Conservation (phyloP, 2,888 invertebrate species). For the Atethmia centrago region DNA sequence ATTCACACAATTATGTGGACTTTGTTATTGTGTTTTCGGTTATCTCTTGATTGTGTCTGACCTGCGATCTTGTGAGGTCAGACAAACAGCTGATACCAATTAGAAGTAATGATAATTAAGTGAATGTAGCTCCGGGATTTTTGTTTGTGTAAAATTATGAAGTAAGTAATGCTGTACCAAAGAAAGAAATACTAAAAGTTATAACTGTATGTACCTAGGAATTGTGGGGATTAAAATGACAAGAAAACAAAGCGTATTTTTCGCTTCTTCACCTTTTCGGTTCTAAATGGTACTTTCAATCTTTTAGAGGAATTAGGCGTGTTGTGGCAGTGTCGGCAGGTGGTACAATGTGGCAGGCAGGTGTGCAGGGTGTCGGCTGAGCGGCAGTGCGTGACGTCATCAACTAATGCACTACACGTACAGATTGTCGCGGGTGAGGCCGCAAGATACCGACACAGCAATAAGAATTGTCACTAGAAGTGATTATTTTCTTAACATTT, state of each 20-base stretch:
- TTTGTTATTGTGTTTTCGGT: constrained; percentile 57
- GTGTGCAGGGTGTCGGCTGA: constrained; percentile 47
- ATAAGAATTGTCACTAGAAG: constrained; percentile 64
- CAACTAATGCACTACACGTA: constrained; percentile 85
- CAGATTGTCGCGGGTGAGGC: constrained; percentile 77
- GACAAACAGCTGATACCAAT: constrained; percentile 53
- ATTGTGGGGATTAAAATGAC: constrained; percentile 51
- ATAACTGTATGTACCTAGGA: not conserved
- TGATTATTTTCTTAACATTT: constrained; percentile 11
- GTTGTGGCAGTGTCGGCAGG: constrained; percentile 69
- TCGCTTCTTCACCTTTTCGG: constrained; percentile 73
- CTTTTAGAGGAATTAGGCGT: constrained; percentile 82
- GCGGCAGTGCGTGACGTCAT: constrained; percentile 85
- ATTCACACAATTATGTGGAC: constrained; percentile 53
- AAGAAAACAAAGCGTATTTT: constrained; percentile 70
- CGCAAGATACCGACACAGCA: constrained; percentile 50
- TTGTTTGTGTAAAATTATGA: constrained; percentile 5
- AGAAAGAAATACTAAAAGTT: not conserved
- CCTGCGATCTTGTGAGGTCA: constrained; percentile 43
- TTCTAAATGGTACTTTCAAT: constrained; percentile 81
- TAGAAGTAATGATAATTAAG: constrained; percentile 38
- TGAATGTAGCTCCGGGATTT: constrained; percentile 6
- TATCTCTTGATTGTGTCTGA: constrained; percentile 38
- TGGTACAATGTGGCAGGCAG: constrained; percentile 64
- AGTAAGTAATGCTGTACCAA: not conserved